Base-by-base conservation (phyloP, 2,888 invertebrate species). In the Exephanes ischioxanthus region DNA sequence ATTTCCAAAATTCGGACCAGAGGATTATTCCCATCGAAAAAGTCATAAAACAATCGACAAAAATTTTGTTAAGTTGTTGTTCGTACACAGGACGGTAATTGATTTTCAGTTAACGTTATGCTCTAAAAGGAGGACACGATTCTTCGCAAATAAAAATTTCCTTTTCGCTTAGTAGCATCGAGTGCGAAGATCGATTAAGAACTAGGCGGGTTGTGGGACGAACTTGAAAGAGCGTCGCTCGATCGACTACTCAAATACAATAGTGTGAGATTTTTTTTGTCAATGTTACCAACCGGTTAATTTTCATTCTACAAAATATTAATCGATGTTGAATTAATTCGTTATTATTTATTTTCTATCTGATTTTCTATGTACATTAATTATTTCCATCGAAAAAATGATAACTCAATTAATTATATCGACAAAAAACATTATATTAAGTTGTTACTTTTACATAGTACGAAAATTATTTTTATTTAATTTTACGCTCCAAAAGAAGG, bases 1-100 rank as follows among this genome's bases (percentile, higher is more conserved):
- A n/a, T 87, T 37, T 89, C 91, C 2, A 93, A 91, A 91, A 88
- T 91, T 5, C 92, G 91, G 80, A 91, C 87, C 14, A 91, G 91
- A 88, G 91, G 89, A 82, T 81, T 93, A 55, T 94, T 94, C 82
- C 87, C 90, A 2, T 87, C 88, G 37, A 86, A 72, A 89, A 88
- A 89, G 73, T 87, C 48, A 89, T 89, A 70, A 67, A 88, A 68
- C 86, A 55, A 85, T 75, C 22, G n/a, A 33, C 16, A 33, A n/a
- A 33, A 7, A 33, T 6, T 30, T 6, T 16, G 6, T n/a, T 63
- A 63, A 63, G n/a, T 63, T 63, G 30, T 63, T 63, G 1, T 16
- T 30, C 16, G n/a, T n/a, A n/a, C 30, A 14, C 6, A 72, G 11
- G 9, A 19, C 53, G 30, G 55, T 5, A 55, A 58, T 58, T 72